phyloP scores from a whole-genome alignment of 2,797 vertebrate genomes.

The Coilia nasus region DNA sequence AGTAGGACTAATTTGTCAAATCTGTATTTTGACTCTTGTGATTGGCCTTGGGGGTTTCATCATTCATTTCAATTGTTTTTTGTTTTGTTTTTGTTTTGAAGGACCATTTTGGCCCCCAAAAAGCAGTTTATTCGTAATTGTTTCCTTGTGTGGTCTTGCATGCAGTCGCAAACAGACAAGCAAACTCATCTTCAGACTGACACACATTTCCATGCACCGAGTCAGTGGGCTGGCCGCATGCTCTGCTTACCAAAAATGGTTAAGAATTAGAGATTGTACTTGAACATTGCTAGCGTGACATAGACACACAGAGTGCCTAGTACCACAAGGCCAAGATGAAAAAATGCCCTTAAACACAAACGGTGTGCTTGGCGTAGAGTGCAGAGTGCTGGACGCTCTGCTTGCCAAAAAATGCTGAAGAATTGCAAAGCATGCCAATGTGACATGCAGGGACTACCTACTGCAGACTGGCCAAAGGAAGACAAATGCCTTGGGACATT shows the following conservation, averaged over 20 bases:
- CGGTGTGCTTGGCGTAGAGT: too few relatives aligned
- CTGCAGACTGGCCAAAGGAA: background rate
- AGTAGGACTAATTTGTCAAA: background rate
- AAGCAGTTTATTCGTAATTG: background rate
- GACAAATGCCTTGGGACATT: too few relatives aligned
- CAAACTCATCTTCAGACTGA: background rate
- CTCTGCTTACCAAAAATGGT: background rate
- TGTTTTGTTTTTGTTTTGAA: background rate
- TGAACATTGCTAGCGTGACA: too few relatives aligned
- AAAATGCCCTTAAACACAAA: too few relatives aligned
- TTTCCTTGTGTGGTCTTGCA: conserved; percentile 1
- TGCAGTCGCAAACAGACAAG: background rate
- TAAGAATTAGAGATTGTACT: too few relatives aligned
- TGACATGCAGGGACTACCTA: background rate
- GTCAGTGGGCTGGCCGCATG: background rate
- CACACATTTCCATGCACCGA: background rate
- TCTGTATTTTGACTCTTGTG: background rate
- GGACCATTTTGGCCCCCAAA: background rate
- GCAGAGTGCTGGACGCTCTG: background rate
- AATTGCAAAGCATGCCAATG: background rate
- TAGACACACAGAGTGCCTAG: too few relatives aligned
- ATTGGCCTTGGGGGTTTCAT: background rate
- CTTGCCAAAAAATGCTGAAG: background rate
- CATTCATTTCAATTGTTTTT: background rate
- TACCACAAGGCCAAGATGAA: too few relatives aligned